Evolutionary conservation across 2,797 vertebrate species (phyloP), one percentile per base, ranked within the genome.

Genomic region (Margarornis squamiger): DNA sequence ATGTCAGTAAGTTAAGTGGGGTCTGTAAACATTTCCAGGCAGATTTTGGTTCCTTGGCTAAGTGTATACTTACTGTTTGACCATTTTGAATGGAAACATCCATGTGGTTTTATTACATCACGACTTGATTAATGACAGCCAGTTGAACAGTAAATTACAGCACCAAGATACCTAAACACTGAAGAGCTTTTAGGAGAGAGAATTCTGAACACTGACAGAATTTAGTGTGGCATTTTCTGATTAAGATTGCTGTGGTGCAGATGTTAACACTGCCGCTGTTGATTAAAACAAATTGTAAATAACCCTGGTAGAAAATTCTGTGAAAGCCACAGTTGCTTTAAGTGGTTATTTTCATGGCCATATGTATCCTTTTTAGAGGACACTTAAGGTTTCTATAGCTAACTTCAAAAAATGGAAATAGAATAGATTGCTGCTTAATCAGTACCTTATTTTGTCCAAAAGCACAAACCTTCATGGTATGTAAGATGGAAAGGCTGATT

Each of bases 1-100:
- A 91, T 95, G 66, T 80, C 84, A 91, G 22, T 38, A 80, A 92
- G 68, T 83, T 73, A 91, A 96, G 66, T 93, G 73, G n/a, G 75
- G 39, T 74, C 71, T 87, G 58, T 91, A 95, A 95, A 91, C 52
- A 34, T 91, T 93, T 86, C 75, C 70, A 62, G 84, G 62, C 14
- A 59, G 62, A 59, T 59, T 95, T 74, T 89, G 39, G 48, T 77
- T 86, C 57, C 24, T 74, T 92, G 79, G 43, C 22, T 67, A n/a
- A 63, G 43, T 55, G 55, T 43, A 39, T 41, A 30, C 32, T 54
- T 86, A n/a, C 32, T 88, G 55, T 86, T 79, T 77, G 74, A 79
- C 39, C n/a, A 36, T 49, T 91, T 38, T 68, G 72, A 91, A 88
- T 78, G 62, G 73, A 93, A 91, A 83, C 30, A 71, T 86, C 68